Evolutionary conservation across 2,797 vertebrate species (phyloP).

Genomic region (Rhabdophis nuchalis): DNA sequence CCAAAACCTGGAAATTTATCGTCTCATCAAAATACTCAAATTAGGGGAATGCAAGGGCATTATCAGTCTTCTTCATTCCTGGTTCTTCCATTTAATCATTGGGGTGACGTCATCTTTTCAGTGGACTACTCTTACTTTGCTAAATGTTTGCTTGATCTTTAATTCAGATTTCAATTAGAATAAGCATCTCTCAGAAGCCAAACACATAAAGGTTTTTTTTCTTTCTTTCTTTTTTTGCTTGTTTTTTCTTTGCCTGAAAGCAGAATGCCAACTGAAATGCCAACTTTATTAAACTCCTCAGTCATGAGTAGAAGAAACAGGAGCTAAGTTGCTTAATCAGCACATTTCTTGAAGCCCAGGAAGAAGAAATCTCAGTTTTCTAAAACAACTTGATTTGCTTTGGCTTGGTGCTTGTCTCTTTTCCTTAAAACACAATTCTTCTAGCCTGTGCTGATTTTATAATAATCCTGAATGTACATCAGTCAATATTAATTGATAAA

Average conservation of each 20-base stretch:
- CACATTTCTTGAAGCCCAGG: conserved; percentile 41
- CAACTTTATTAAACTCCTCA: conserved; percentile 54
- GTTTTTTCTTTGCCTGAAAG: conserved; percentile 54
- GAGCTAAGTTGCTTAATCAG: conserved; percentile 52
- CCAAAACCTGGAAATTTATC: conserved; percentile 48
- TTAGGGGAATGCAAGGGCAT: conserved; percentile 51
- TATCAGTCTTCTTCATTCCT: conserved; percentile 58
- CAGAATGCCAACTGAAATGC: conserved; percentile 56
- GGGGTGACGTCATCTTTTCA: conserved; percentile 66
- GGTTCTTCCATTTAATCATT: conserved; percentile 66
- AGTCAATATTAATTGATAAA: background rate
- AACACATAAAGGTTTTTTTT: conserved; percentile 28
- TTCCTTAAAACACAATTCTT: background rate
- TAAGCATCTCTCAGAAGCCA: conserved; percentile 57
- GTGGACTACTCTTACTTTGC: conserved; percentile 58
- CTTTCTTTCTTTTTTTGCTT: conserved; percentile 28
- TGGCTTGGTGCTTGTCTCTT: background rate
- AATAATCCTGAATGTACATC: background rate
- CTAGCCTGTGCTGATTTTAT: background rate
- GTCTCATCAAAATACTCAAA: conserved; percentile 51
- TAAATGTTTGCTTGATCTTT: conserved; percentile 65
- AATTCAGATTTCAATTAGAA: conserved; percentile 62
- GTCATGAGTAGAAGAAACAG: conserved; percentile 16
- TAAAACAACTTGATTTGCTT: background rate
- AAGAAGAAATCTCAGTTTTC: background rate